Evolutionary conservation across 2,797 vertebrate genomes (phyloP).

Genomic region (Toxotes lorentzi): DNA sequence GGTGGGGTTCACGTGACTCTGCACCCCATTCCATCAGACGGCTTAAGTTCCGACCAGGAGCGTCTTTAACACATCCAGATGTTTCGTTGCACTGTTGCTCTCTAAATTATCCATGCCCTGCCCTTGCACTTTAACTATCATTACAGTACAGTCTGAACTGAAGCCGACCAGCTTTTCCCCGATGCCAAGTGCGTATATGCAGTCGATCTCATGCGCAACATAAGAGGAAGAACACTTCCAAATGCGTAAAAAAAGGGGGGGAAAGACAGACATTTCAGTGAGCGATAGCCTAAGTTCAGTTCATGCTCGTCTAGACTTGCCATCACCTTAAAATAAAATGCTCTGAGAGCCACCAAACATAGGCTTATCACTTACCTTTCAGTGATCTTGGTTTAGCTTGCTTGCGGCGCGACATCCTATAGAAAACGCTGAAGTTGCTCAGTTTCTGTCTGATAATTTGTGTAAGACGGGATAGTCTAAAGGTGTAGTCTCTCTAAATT

Average conservation of each 20-base stretch:
- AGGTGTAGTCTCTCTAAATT: constrained; percentile 73
- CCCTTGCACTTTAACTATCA: constrained; percentile 58
- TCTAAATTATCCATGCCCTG: constrained; percentile 33
- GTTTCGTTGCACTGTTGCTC: constrained; percentile 74
- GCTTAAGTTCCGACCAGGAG: constrained; percentile 82
- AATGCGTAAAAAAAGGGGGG: constrained; percentile 53
- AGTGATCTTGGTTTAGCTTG: constrained; percentile 99
- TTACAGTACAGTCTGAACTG: constrained; percentile 25
- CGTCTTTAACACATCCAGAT: constrained; percentile 84
- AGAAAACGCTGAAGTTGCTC: constrained; percentile 96
- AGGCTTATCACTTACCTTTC: constrained; percentile 93
- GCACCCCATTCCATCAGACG: constrained; percentile 90
- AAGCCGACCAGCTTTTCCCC: constrained; percentile 37
- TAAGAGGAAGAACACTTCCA: constrained; percentile 64
- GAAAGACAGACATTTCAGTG: constrained; percentile 54
- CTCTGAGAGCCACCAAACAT: constrained; percentile 72
- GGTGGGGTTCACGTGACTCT: constrained; percentile 87
- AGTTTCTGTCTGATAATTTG: constrained; percentile 91
- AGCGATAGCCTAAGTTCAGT: constrained; percentile 54
- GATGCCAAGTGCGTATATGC: constrained; percentile 48
- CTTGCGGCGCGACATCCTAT: constrained; percentile 99
- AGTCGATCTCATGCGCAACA: constrained; percentile 62
- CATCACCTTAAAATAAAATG: constrained; percentile 53
- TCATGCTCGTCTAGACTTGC: constrained; percentile 63
- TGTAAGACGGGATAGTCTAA: constrained; percentile 69